Base-by-base conservation (phyloP, 2,113 vertebrate species). In the Sterrhoptilus dennistouni region DNA sequence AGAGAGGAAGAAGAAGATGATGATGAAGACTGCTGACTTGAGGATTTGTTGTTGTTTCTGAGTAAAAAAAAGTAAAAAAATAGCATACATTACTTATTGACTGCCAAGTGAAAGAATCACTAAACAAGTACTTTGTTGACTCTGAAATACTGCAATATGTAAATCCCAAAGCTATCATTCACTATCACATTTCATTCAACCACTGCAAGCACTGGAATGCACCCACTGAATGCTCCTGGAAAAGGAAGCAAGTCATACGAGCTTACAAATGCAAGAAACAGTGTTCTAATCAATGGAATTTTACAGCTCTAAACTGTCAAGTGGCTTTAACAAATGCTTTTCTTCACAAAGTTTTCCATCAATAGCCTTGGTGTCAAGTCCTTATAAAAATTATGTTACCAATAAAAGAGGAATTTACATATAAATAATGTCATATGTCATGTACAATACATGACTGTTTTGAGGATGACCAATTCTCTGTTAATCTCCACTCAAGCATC, bases 1-100 rank as follows among this genome's bases (percentile, higher is more conserved):
- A 99, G 97, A 25, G 99, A 99, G 2, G 99, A 99, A 8, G 99
- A 99, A 6, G 99, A 99, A 1, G 99, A 99, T 0, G 99, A 99
- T 0, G 99, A 99, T 0, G 99, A 99, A 0, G 99, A 99, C 96
- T 99, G 99, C 70, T 99, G 99, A 91, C 98, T 99, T 97, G 99
- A 99, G 89, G 99, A 99, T 97, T 99, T 99, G 86, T 99, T 99
- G 97, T 98, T 98, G 96, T 98, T 98, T 98, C 99, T 99, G 97
- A 38, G 42, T 14, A 70, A 71, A 28, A 44, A 47, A 27, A 35
- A 10, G 1, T 3, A 19, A 29, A 49, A 59, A 78, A 50, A 29
- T 2, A 20, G 14, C 4, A 8, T 33, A 38, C 3, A 25, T 31
- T 7, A 83, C 33, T 78, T 2, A 60, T 69, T 68, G 89, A 12